Base-by-base conservation (phyloP, 2,797 vertebrate genomes). In the Picus viridis region DNA sequence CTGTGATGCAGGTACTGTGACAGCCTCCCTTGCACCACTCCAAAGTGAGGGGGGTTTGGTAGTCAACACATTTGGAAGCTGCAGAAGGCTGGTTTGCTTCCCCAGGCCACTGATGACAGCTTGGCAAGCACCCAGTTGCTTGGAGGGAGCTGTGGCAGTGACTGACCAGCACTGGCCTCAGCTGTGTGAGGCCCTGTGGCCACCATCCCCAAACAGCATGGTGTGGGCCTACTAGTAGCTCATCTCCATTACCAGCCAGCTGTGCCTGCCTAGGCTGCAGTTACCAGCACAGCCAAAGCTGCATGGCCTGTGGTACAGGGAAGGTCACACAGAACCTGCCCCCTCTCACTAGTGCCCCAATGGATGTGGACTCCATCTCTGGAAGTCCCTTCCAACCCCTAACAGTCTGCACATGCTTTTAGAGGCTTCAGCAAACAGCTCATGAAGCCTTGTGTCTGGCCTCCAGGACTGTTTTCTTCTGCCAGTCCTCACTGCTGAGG, bases 271-370 rank as follows among this genome's bases (percentile, higher is more conserved):
- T 6, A 6, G 34, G 51, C 26, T 4, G 23, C 43, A 7, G 7
- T 2, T 13, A 27, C 16, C 26, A 39, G 71, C 26, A 24, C 22
- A 67, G 61, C 47, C 83, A 76, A 51, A 32, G 24, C 32, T 5
- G 2, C 0, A 0, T 0, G 2, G 45, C 56, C 39, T 8, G 14
- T 2, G 23, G 56, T 43, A 18, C 3, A 0, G 32, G 34, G 11
- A n/a, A 76, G 53, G 73, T 43, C 61, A 68, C 19, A 19, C 10
- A 56, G 32, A 65, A 32, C 14, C 11, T 29, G 29, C 1, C 3
- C 29, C 8, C 6, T 29, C 9, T 59, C 75, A 24, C 16, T 15
- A 64, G n/a, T 2, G 22, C 7, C 49, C 51, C 23, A 8, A 19
- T 1, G 47, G 47, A 22, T 12, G 47, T 49, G 23, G 49, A 51